Evolutionary conservation across 2,888 invertebrate species (phyloP), one percentile per base, ranked within the genome.

Genomic region (Tetropium fuscum): DNA sequence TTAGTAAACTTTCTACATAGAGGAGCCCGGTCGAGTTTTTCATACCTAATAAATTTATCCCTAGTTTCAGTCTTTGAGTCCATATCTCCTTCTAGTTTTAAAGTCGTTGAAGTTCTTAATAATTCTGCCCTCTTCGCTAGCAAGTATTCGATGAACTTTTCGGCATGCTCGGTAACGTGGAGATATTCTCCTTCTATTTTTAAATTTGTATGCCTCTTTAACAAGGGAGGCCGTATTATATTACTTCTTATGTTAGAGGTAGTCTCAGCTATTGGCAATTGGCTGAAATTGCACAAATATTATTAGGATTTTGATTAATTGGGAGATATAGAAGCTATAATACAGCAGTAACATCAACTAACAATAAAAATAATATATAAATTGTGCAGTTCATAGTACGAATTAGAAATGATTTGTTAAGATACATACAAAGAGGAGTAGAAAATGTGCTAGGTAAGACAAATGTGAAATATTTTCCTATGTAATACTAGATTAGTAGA

Each of bases 141-240:
- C 36, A 82, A 74, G 70, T 83, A 82, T 15, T 82, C 75, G 25
- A 84, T 80, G 63, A 84, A 86, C 44, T 81, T 74, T 34, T 84
- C 84, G 51, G 80, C 81, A 45, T 82, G 78, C 73, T 85, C 85
- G n/a, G 85, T 81, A 36, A 74, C 66, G 7, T 79, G 78, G 10
- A 78, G 77, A 63, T 84, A 79, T 32, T 84, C 81, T n/a, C 85
- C 86, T 68, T 85, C 84, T 68, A 85, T 77, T 66, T 80, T 82
- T 49, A 86, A 69, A 25, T 82, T 83, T 4, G 84, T 84, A 2
- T 81, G 76, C 56, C 81, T 75, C 56, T 82, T 80, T 3, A 77
- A 74, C 5, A 83, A 71, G 36, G 80, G 58, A 1, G 53, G 57
- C 8, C 65, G 57, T 3, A 13, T 8, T 25, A 15, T 25, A 3